These are phyloP conservation scores for Phanerotoma sp. DNA, from an alignment of 2,888 invertebrate species.

Conservation along the genomic window DNA sequence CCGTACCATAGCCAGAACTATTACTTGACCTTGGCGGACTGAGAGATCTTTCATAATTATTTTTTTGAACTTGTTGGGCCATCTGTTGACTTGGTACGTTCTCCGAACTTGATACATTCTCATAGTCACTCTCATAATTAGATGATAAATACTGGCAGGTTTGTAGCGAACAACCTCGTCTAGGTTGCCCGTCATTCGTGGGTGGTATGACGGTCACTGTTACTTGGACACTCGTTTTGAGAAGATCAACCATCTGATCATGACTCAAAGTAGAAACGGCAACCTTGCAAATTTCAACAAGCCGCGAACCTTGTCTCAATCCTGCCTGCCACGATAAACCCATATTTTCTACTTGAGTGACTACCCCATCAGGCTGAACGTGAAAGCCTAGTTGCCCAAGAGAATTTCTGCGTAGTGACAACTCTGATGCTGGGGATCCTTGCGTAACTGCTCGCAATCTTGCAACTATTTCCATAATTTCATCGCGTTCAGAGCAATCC, in stretches of 20 bases:
- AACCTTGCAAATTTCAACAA: slow-evolving; percentile 90
- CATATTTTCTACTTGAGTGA: slow-evolving; percentile 85
- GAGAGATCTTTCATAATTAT: slow-evolving; percentile 72
- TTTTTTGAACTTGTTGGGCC: slow-evolving; percentile 57
- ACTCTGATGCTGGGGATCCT: slow-evolving; percentile 76
- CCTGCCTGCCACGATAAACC: slow-evolving; percentile 78
- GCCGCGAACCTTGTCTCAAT: slow-evolving; percentile 82
- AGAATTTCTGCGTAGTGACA: slow-evolving; percentile 77
- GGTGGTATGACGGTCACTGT: slow-evolving; percentile 82
- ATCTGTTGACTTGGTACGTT: slow-evolving; percentile 55
- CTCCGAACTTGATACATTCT: slow-evolving; percentile 65
- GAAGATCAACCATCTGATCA: slow-evolving; percentile 89
- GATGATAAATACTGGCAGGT: slow-evolving; percentile 67
- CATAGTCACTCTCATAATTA: slow-evolving; percentile 69
- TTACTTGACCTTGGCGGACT: slow-evolving; percentile 79
- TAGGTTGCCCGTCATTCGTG: slow-evolving; percentile 67
- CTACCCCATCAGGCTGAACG: slow-evolving; percentile 90
- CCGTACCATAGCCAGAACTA: slow-evolving; percentile 83
- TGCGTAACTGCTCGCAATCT: slow-evolving; percentile 79
- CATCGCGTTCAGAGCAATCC: slow-evolving; percentile 68
- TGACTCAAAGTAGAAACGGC: slow-evolving; percentile 87
- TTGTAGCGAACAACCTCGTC: slow-evolving; percentile 67
- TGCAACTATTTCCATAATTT: slow-evolving; percentile 75
- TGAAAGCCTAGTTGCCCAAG: slow-evolving; percentile 86
- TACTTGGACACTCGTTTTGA: slow-evolving; percentile 86